Conservation (phyloP, 1,140 invertebrate genomes). For the Brachionus sp. region DNA sequence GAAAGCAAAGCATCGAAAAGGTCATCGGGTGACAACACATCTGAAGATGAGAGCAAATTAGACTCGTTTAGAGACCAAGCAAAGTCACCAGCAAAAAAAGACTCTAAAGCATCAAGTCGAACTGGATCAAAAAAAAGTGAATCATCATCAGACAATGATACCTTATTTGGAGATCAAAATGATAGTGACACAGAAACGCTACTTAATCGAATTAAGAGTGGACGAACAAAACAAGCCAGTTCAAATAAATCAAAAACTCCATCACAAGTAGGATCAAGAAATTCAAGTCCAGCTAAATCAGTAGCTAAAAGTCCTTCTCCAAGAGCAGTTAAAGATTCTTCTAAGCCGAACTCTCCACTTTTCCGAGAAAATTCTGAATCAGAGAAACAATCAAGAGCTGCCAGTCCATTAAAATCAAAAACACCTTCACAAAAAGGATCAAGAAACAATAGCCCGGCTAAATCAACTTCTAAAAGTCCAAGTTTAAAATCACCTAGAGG, state of each 20-base stretch:
- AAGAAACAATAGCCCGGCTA: not conserved
- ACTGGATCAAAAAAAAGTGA: not conserved
- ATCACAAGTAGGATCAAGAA: not conserved
- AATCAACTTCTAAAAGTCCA: not conserved
- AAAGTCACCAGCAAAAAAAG: not conserved
- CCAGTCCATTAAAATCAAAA: not conserved
- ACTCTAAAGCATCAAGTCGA: not conserved
- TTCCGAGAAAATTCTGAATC: not conserved
- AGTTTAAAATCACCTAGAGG: not conserved
- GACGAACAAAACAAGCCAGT: not conserved
- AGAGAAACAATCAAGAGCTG: not conserved
- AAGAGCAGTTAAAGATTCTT: not conserved
- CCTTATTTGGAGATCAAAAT: not conserved
- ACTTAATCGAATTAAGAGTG: not conserved
- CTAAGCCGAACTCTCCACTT: not conserved
- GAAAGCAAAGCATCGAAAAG: not conserved
- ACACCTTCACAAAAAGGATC: slow-evolving; percentile 4
- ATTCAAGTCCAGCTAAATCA: not conserved
- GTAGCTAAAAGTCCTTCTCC: not conserved
- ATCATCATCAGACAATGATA: not conserved
- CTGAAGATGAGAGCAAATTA: slow-evolving; percentile 27
- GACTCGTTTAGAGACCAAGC: not conserved
- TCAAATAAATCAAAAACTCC: not conserved
- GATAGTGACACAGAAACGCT: slow-evolving; percentile 11
- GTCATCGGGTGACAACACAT: not conserved